Percentiles rank a stretch among this genome's conserved stretches.
Evolutionary conservation across 1,140 invertebrate species (phyloP).

Genomic region (Acromyrmex heyeri): DNA sequence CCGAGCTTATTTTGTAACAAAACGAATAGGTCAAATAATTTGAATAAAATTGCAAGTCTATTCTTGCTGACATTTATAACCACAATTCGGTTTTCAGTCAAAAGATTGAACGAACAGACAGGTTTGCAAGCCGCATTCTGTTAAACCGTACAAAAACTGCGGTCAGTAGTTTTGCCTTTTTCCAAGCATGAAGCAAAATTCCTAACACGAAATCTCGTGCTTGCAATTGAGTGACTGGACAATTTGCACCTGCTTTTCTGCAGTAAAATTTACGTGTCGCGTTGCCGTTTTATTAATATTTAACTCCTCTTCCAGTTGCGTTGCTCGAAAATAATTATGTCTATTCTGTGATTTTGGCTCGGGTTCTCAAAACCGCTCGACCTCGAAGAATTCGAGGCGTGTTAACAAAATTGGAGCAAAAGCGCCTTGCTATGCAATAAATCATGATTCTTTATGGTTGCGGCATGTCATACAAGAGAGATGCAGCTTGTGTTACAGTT

Average conservation of each 20-base stretch:
- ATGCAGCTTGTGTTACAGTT: slow-evolving; percentile 1
- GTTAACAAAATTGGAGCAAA: slow-evolving; percentile 30
- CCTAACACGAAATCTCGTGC: slow-evolving; percentile 15
- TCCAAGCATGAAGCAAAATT: slow-evolving; percentile 16
- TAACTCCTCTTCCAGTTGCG: not conserved
- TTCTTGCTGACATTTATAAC: slow-evolving; percentile 29
- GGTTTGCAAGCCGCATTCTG: not conserved
- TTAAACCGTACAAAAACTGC: slow-evolving; percentile 25
- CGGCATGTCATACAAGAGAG: not conserved
- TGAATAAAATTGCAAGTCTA: not conserved
- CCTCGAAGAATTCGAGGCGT: slow-evolving; percentile 24
- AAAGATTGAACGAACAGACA: not conserved
- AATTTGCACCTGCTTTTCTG: slow-evolving; percentile 50
- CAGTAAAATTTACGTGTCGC: slow-evolving; percentile 10
- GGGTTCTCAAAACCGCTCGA: not conserved
- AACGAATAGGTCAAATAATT: not conserved
- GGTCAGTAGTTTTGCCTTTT: slow-evolving; percentile 25
- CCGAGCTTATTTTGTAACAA: not conserved
- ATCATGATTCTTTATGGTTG: slow-evolving; percentile 40
- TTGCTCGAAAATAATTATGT: slow-evolving; percentile 45
- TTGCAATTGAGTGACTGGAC: slow-evolving; percentile 37
- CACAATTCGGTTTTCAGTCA: not conserved
- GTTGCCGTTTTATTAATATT: slow-evolving; percentile 26
- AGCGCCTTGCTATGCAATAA: slow-evolving; percentile 17
- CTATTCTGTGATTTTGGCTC: slow-evolving; percentile 21